A percentile compares a stretch with the other conserved stretches of the same genome.
Conservation (phyloP, 2,888 invertebrate genomes). For the Plagodis dolabraria region DNA sequence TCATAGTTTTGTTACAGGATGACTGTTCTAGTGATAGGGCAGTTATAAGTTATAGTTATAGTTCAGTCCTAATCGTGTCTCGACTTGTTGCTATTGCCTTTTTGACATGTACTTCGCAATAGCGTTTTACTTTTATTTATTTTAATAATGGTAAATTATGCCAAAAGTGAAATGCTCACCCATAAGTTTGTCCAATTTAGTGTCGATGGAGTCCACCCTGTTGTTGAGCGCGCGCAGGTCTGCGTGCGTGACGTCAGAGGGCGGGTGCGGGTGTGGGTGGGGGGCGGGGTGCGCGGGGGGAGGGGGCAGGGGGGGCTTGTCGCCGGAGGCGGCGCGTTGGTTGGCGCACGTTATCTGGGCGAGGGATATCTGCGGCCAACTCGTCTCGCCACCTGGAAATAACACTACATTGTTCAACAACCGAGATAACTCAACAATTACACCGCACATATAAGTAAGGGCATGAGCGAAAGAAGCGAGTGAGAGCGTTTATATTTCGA, state of each 20-base stretch:
- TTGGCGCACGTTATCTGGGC: slow-evolving; percentile 75
- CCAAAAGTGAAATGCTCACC: slow-evolving; percentile 45
- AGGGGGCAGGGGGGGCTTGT: slow-evolving; percentile 56
- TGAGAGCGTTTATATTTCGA: no score
- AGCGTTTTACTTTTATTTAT: not conserved
- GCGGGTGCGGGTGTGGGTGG: slow-evolving; percentile 46
- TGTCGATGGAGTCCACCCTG: slow-evolving; percentile 58
- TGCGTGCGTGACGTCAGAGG: slow-evolving; percentile 35
- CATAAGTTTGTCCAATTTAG: slow-evolving; percentile 68
- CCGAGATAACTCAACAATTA: no score
- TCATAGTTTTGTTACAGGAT: no score
- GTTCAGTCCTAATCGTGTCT: no score
- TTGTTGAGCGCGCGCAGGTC: slow-evolving; percentile 44
- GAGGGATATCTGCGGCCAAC: slow-evolving; percentile 77
- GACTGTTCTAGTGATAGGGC: no score
- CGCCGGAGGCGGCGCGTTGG: slow-evolving; percentile 72
- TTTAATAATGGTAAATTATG: not conserved
- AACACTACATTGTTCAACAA: not conserved
- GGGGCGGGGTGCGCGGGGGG: slow-evolving; percentile 49
- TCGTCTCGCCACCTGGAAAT: slow-evolving; percentile 63
- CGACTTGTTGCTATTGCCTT: no score
- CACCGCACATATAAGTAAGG: no score
- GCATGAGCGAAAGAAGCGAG: no score
- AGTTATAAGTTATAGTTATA: no score
- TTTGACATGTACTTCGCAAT: not conserved